Evolutionary conservation across 2,113 vertebrate species (phyloP).

Genomic region (Alethe diademata): DNA sequence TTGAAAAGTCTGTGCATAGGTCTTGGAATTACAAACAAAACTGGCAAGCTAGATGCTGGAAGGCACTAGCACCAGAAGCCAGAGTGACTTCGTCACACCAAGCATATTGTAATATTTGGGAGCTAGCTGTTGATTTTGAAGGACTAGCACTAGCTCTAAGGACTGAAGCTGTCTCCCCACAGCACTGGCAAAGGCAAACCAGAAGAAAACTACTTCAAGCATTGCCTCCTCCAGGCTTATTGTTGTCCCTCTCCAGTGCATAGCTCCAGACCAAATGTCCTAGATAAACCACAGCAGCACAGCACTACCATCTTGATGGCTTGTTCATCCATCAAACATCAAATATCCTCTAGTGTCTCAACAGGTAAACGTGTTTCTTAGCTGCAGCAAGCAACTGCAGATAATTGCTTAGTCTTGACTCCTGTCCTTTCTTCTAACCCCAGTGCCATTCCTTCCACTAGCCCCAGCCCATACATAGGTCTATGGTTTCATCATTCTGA

Average conservation of each 20-base stretch:
- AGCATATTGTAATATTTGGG: not conserved
- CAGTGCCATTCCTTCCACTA: not conserved
- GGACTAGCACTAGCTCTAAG: not conserved
- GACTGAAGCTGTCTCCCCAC: not conserved
- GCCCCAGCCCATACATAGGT: not conserved
- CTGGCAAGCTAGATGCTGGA: not conserved
- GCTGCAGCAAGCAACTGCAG: not conserved
- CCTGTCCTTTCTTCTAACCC: not conserved
- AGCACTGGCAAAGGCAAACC: not conserved
- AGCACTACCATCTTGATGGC: not conserved
- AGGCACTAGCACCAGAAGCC: not conserved
- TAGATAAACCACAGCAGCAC: not conserved
- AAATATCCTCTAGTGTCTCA: not conserved
- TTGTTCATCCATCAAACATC: not conserved
- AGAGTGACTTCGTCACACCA: not conserved
- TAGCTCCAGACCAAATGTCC: not conserved
- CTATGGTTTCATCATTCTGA: not conserved
- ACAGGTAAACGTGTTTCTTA: not conserved
- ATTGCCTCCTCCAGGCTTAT: not conserved
- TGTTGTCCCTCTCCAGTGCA: not conserved
- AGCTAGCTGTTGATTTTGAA: not conserved
- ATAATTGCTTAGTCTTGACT: not conserved
- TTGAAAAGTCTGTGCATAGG: not conserved
- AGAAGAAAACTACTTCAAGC: not conserved
- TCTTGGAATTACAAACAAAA: not conserved